phyloP scores from a whole-genome alignment of 2,113 vertebrate species.

The Eublepharis macularius region DNA sequence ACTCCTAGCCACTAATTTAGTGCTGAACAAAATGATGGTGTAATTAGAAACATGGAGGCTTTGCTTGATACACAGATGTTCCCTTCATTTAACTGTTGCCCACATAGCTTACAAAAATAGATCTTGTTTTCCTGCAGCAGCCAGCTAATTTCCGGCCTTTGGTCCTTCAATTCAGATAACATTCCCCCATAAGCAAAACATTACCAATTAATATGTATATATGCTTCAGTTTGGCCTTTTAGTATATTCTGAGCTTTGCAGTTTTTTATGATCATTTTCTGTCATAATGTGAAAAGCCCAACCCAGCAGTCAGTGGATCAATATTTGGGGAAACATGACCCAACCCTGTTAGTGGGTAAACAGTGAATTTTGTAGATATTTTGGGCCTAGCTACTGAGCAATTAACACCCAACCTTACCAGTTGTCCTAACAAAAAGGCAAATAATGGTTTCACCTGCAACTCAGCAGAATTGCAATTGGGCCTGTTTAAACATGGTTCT shows the following conservation, averaged over 20 bases:
- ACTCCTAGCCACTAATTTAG: conserved; percentile 72
- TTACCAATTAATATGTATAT: conserved; percentile 56
- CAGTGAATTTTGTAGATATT: conserved; percentile 63
- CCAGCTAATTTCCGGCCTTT: conserved; percentile 68
- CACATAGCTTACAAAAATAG: conserved; percentile 61
- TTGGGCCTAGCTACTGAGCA: conserved; percentile 52
- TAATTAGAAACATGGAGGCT: conserved; percentile 74
- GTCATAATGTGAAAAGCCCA: conserved; percentile 65
- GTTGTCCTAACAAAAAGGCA: conserved; percentile 60
- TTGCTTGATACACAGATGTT: conserved; percentile 73
- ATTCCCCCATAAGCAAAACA: conserved; percentile 52
- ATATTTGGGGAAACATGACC: conserved; percentile 67
- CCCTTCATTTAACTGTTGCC: conserved; percentile 66
- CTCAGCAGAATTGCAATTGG: conserved; percentile 51
- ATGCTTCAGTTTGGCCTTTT: conserved; percentile 53
- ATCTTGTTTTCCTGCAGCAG: conserved; percentile 47
- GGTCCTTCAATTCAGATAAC: conserved; percentile 62
- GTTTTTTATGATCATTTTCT: conserved; percentile 54
- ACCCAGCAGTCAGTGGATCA: conserved; percentile 65
- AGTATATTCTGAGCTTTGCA: conserved; percentile 46
- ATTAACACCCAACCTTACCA: conserved; percentile 56
- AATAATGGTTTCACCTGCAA: conserved; percentile 59
- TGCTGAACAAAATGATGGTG: conserved; percentile 67
- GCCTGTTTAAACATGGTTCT: conserved; percentile 57
- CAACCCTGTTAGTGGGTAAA: conserved; percentile 66